Base-by-base conservation (phyloP, 2,113 vertebrate species). In the Ranitomeya variabilis region DNA sequence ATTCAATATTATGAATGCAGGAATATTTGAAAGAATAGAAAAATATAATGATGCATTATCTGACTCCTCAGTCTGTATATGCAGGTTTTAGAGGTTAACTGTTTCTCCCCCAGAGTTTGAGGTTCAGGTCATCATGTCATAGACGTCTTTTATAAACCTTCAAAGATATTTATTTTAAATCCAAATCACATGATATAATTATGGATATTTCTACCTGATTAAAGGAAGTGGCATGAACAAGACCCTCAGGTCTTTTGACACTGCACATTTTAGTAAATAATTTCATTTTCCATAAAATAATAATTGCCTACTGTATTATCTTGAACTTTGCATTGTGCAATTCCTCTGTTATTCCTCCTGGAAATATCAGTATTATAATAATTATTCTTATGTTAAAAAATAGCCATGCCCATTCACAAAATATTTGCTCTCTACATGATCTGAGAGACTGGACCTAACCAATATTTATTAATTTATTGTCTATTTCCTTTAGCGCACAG, bases 1-100 rank as follows among this genome's bases (percentile, higher is more conserved):
- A 45, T 83, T 84, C 52, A 73, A 82, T 78, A 89, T 84, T 26
- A 45, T 55, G 57, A 83, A 55, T 83, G 45, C 31, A 73, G 26
- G 45, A 31, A 19, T 88, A 23, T 88, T 83, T 73, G 31, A 19
- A 26, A 18, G 45, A 26, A 89, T 21, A 55, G 73, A 69, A 76
- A 74, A 21, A 62, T 54, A 54, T 57, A 81, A 11, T 8, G 54
- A 13, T 80, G 26, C 69, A 82, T 76, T 52, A 83, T 83, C 18
- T 7, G n/a, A n/a, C n/a, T 13, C 60, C 23, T 52, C 62, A 7
- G 7, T n/a, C 9, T 52, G 19, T 52, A 15, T 13, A n/a, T 54
- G 45, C n/a, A 31, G 37, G 57, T 59, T 1, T 18, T 31, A 62
- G n/a, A 12, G 15, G 21, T 1, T 54, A 69, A 66, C 81, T 11